A percentile compares a stretch with the other conserved stretches of the same genome.
phyloP scores from a whole-genome alignment of 2,113 vertebrate genomes.

The Leptocoma aspasia region DNA sequence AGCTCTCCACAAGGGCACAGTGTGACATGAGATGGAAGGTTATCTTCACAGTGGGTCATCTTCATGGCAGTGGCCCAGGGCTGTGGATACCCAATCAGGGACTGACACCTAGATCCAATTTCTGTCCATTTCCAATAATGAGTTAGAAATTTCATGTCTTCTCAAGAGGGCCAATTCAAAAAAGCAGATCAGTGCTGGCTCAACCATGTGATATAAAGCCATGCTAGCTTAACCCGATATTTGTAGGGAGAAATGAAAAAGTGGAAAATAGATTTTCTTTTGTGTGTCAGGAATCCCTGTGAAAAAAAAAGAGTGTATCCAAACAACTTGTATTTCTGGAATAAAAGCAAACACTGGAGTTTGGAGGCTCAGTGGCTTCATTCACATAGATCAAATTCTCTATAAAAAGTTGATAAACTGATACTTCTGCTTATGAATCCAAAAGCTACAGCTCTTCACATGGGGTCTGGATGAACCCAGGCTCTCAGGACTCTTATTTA shows the following conservation, averaged over 20 bases:
- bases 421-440: not conserved
- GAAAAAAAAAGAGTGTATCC: not conserved
- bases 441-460: not conserved
- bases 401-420: not conserved
- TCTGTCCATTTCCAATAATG: not conserved
- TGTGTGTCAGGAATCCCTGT: not conserved
- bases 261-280: not conserved
- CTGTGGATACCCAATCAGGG: not conserved
- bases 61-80: not conserved
- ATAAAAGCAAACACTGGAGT: not conserved
- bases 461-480: not conserved
- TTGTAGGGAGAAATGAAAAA: not conserved
- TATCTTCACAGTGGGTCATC: not conserved
- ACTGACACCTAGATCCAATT: not conserved
- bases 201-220: accelerated
- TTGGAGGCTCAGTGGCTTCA: not conserved
- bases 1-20: not conserved
- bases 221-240: not conserved
- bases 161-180: not conserved
- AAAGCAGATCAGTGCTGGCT: not conserved
- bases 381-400: not conserved
- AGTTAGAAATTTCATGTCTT: not conserved
- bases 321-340: not conserved
- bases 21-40: not conserved
- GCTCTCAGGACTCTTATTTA: not conserved